These are phyloP conservation scores for Cotesia typhae DNA, from an alignment of 1,140 invertebrate genomes.

Conservation along the genomic window DNA sequence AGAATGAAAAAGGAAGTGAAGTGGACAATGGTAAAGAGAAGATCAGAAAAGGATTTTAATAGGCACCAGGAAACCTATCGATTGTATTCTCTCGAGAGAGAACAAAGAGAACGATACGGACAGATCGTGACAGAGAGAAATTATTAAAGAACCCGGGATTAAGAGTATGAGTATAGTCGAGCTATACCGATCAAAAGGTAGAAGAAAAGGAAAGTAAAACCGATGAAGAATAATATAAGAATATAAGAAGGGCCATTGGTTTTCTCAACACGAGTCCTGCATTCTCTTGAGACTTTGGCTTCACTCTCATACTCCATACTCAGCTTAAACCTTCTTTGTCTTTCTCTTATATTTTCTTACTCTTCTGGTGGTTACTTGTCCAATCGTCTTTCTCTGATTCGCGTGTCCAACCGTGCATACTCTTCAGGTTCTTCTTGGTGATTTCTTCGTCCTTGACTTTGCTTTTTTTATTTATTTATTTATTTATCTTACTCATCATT, in stretches of 20 bases:
- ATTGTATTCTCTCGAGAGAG: slow-evolving; percentile 22
- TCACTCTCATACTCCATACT: not conserved
- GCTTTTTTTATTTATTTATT: slow-evolving; percentile 19
- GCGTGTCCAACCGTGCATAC: slow-evolving; percentile 21
- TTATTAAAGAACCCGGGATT: slow-evolving; percentile 34
- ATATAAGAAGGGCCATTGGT: slow-evolving; percentile 10
- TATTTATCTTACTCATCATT: slow-evolving; percentile 11
- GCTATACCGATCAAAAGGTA: not conserved
- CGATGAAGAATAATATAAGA: too few relatives aligned
- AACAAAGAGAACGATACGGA: slow-evolving; percentile 41
- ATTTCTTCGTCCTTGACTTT: slow-evolving; percentile 12
- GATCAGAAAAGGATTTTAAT: slow-evolving; percentile 33
- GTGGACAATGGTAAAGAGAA: slow-evolving; percentile 7
- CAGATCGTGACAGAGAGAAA: slow-evolving; percentile 44
- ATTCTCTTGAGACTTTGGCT: slow-evolving; percentile 12
- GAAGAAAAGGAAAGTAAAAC: not conserved
- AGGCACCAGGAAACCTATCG: slow-evolving; percentile 42
- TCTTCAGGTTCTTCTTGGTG: slow-evolving; percentile 9
- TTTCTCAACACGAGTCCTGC: slow-evolving; percentile 22
- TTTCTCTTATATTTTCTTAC: not conserved
- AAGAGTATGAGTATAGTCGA: not conserved
- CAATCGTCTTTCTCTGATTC: slow-evolving; percentile 16
- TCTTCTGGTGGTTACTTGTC: not conserved
- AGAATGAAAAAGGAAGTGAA: slow-evolving; percentile 8
- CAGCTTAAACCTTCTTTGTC: not conserved